Evolutionary conservation across 2,888 invertebrate species (phyloP).

Genomic region (Cheilosia urbana): DNA sequence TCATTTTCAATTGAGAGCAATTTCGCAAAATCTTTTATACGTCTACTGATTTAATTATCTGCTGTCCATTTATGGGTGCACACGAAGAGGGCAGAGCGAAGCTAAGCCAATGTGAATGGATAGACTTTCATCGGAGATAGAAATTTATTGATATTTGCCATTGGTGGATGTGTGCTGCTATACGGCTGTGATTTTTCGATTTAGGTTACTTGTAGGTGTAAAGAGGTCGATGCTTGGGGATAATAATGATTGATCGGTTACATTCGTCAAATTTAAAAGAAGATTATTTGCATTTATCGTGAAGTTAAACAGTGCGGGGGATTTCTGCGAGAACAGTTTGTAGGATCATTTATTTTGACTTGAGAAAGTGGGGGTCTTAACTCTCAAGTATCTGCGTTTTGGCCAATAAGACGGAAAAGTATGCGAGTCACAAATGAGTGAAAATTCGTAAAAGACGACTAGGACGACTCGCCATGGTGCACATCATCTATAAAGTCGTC

Average conservation of each 20-base stretch:
- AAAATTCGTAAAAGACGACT: too few species aligned
- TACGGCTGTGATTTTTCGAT: slow-evolving; percentile 19
- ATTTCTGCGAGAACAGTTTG: too few species aligned
- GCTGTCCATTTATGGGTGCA: slow-evolving; percentile 16
- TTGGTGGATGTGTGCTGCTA: slow-evolving; percentile 24
- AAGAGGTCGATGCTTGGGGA: neutral
- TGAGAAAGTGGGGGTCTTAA: too few species aligned
- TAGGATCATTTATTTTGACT: too few species aligned
- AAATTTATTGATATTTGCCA: slow-evolving; percentile 18
- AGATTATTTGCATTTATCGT: neutral
- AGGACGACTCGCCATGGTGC: too few species aligned
- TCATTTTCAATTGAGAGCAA: slow-evolving; percentile 62
- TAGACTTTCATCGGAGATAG: slow-evolving; percentile 49
- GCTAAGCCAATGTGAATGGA: slow-evolving; percentile 45
- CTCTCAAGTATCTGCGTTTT: too few species aligned
- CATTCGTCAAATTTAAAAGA: neutral
- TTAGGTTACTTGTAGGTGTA: slow-evolving; percentile 17
- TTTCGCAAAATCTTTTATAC: slow-evolving; percentile 59
- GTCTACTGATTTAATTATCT: slow-evolving; percentile 64
- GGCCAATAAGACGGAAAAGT: too few species aligned
- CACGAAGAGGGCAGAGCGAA: neutral
- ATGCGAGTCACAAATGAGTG: too few species aligned
- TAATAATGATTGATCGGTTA: slow-evolving; percentile 48
- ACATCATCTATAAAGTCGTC: too few species aligned
- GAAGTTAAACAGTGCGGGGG: too few species aligned